Percentiles rank a stretch among this genome's conserved stretches.
phyloP scores from a whole-genome alignment of 2,888 invertebrate species.

The Eupithecia subumbrata region DNA sequence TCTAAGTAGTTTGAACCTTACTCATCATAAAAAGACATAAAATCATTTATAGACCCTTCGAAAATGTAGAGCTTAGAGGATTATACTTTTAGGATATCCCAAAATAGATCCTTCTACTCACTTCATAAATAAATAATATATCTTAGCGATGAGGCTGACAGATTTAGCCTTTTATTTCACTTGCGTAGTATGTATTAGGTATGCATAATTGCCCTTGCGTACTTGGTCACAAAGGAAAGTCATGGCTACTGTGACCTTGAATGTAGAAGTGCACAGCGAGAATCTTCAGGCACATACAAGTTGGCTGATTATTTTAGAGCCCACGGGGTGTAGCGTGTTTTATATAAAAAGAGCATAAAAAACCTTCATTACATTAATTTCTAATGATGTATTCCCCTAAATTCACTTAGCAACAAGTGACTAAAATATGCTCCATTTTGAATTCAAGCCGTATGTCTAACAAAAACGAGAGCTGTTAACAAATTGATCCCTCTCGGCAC shows the following conservation, averaged over 20 bases:
- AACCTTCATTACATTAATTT: not conserved
- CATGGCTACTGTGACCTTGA: not conserved
- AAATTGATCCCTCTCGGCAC: constrained; percentile 25
- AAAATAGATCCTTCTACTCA: not conserved
- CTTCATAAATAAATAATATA: not conserved
- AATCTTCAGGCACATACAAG: not conserved
- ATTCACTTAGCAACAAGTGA: not conserved
- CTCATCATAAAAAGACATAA: not conserved
- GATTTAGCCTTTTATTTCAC: not conserved
- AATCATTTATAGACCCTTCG: not conserved
- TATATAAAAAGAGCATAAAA: not conserved
- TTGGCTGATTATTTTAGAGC: not conserved
- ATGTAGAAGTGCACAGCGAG: not conserved
- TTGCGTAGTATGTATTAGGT: not conserved
- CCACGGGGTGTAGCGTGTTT: not conserved
- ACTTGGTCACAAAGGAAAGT: not conserved
- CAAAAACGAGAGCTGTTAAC: constrained; percentile 29
- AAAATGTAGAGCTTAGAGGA: not conserved
- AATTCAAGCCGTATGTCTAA: not conserved
- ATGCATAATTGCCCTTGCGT: not conserved
- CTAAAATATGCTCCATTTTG: not conserved
- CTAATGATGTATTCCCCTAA: not conserved
- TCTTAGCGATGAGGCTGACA: not conserved
- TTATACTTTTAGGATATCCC: not conserved
- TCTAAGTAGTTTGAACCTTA: not conserved